Evolutionary conservation across 2,113 vertebrate genomes (phyloP).

Genomic region (Sinocyclocheilus rhinocerous): DNA sequence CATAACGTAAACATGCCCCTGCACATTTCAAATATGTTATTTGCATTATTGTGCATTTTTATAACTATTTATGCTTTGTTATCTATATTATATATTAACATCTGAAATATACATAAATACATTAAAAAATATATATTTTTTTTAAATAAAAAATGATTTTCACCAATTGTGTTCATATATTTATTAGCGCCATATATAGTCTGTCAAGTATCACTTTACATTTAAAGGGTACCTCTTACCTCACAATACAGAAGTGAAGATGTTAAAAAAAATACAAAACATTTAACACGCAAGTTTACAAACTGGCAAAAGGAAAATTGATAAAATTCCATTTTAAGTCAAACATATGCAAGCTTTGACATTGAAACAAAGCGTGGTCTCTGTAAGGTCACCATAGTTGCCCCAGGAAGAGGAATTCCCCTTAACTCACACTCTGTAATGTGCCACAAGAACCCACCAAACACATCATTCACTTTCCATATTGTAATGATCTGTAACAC

Average conservation of each 20-base stretch:
- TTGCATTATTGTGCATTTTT: background rate
- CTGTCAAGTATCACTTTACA: background rate
- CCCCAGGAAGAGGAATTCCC: constrained; percentile 43
- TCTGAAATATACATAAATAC: too few species aligned
- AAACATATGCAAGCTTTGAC: background rate
- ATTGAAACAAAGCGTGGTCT: background rate
- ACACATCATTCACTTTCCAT: constrained; percentile 6
- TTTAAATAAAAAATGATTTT: background rate
- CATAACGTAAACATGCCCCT: too few species aligned
- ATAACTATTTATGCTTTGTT: background rate
- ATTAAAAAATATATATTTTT: background rate
- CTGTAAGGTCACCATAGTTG: background rate
- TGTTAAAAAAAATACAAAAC: background rate
- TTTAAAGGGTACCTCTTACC: background rate
- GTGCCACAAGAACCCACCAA: background rate
- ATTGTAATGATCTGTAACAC: background rate
- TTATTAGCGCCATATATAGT: background rate
- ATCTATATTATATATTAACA: too few species aligned
- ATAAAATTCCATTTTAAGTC: constrained; percentile 26
- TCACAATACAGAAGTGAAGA: background rate
- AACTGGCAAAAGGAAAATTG: background rate
- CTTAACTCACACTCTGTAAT: background rate
- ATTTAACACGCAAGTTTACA: background rate
- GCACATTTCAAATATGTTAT: background rate
- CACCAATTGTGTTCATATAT: background rate